Base-by-base conservation (phyloP, 2,888 invertebrate species). In the Orchesellides sinensis region DNA sequence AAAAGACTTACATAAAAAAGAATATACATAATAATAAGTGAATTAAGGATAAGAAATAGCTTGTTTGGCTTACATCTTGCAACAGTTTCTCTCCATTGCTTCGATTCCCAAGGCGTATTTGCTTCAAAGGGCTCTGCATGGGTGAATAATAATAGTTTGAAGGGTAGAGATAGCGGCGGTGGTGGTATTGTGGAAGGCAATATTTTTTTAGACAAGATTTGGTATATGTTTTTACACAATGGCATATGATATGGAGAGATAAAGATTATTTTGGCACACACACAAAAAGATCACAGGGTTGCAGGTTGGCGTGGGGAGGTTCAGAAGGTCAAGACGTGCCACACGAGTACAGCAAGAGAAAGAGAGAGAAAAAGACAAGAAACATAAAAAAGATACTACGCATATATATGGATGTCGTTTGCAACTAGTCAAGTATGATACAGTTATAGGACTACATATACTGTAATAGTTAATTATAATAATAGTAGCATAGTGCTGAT, bases 41-140 rank as follows among this genome's bases (percentile, higher is more conserved):
- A 1, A 21, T 29, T 29, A 25, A 47, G 25, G 27, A 47, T 19
- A 25, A 14, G 12, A 27, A 52, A 29, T 49, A 52, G 8, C 10
- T 70, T 56, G 54, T 56, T 61, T 78, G 61, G 70, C 79, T 79
- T 79, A 79, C 79, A 79, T 79, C 79, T 63, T 70, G 70, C 79
- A 79, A 72, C 47, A 72, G 79, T 72, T 79, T 79, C 56, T 79
- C 79, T 45, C 79, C 79, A 79, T 79, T 79, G 79, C 70, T 72
- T 79, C 79, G 79, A 79, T 72, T 79, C 72, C 79, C 79, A 79
- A 79, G 79, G 79, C 72, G 79, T 54, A 79, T 72, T 79, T 70
- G 72, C 72, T 79, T 79, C 79, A 79, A 63, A 79, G 79, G 79
- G 56, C 79, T 79, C 79, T 79, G 79, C 52, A 49, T 56, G n/a